Evolutionary conservation across 2,797 vertebrate species (phyloP).

Genomic region (Oceanodroma leucorhoa): DNA sequence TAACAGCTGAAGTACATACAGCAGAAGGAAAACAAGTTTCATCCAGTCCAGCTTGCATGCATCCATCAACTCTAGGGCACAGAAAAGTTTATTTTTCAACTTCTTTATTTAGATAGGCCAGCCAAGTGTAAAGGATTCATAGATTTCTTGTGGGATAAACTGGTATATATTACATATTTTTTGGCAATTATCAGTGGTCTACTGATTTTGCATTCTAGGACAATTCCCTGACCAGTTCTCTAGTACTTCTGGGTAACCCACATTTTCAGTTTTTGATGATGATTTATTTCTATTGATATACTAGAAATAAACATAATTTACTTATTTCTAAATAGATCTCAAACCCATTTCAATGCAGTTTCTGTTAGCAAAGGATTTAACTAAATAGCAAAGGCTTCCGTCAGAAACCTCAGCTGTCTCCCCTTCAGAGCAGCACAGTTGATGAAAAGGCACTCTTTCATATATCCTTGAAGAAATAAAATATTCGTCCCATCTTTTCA

Average conservation of each 20-base stretch:
- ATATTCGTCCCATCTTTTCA: neutral
- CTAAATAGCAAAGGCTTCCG: neutral
- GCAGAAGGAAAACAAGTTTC: neutral
- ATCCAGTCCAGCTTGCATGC: neutral
- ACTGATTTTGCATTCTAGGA: neutral
- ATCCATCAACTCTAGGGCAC: neutral
- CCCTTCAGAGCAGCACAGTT: neutral
- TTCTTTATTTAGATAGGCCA: neutral
- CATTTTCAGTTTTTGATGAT: neutral
- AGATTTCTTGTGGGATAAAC: neutral
- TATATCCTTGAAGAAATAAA: neutral
- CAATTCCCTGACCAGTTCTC: neutral
- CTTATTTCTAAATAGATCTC: neutral
- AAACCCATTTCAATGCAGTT: neutral
- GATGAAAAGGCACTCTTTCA: neutral
- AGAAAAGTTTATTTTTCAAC: neutral
- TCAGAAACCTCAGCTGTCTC: neutral
- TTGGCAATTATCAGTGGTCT: neutral
- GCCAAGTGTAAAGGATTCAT: neutral
- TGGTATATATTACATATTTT: neutral
- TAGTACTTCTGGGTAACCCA: neutral
- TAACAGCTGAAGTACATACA: neutral
- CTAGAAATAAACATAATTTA: neutral
- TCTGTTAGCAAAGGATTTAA: neutral
- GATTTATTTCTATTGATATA: neutral